Conservation (phyloP, 2,888 invertebrate genomes). For the Drosophila buzzatii region DNA sequence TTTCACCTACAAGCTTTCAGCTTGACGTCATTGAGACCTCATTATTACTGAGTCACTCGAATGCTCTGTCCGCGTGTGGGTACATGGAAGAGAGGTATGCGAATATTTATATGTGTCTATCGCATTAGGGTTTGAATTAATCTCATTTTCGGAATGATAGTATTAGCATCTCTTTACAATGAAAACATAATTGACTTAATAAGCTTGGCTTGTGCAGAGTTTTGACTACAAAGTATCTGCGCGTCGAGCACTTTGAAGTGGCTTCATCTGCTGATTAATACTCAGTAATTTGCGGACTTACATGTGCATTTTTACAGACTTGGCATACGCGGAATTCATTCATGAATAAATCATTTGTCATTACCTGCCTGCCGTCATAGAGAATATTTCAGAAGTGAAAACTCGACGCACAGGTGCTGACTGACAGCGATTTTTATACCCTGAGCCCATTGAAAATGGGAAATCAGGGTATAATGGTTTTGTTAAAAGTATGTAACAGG, state of each 20-base stretch:
- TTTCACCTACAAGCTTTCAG: conserved; percentile 16
- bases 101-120: neutral
- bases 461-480: too few species aligned
- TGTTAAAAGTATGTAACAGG: too few species aligned
- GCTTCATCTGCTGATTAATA: conserved; percentile 27
- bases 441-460: too few species aligned
- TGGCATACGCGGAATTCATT: conserved; percentile 48
- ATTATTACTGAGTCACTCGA: conserved; percentile 27
- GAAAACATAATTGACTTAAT: neutral
- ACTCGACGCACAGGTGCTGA: conserved; percentile 31
- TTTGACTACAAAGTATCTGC: neutral
- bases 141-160: neutral
- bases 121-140: neutral
- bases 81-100: neutral
- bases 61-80: neutral
- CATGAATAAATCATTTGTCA: conserved; percentile 66
- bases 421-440: conserved; percentile 54
- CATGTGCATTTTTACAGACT: conserved; percentile 39
- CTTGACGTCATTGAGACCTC: conserved; percentile 44
- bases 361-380: conserved; percentile 17
- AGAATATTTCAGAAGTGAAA: conserved; percentile 30
- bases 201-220: neutral
- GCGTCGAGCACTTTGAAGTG: neutral
- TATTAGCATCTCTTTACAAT: too few species aligned
- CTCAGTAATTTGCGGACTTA: conserved; percentile 47